These are phyloP conservation scores for Polydrusus pterygomalis DNA, from an alignment of 2,888 invertebrate species.

Conservation along the genomic window DNA sequence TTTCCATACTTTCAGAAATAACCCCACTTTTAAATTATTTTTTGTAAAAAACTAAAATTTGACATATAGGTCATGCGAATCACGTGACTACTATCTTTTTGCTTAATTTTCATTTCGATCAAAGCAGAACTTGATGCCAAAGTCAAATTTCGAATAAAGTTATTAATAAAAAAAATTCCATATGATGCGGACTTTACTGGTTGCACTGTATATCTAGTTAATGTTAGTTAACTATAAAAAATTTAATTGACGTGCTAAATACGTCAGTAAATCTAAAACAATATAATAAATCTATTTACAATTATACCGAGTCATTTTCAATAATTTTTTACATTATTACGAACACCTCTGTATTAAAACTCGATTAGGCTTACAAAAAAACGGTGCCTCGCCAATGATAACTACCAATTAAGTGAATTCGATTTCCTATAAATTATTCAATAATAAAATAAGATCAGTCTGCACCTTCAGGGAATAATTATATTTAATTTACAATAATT, in stretches of 20 bases:
- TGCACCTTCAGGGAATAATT: slow-evolving; percentile 36
- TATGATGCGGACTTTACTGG: too few relatives aligned
- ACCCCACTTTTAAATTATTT: too few relatives aligned
- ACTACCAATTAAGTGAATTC: slow-evolving; percentile 33
- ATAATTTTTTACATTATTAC: slow-evolving; percentile 14
- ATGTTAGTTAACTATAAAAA: neutral
- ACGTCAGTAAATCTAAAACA: neutral
- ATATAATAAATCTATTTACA: neutral
- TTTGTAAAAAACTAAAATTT: too few relatives aligned
- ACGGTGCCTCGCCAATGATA: slow-evolving; percentile 14
- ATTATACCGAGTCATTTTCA: slow-evolving; percentile 1
- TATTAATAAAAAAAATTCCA: too few relatives aligned
- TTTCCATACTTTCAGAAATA: too few relatives aligned
- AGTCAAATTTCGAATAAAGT: too few relatives aligned
- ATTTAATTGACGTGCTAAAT: neutral
- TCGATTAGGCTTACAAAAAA: slow-evolving; percentile 9
- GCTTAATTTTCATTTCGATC: too few relatives aligned
- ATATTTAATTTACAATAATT: slow-evolving; percentile 42
- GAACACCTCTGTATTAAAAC: slow-evolving; percentile 28
- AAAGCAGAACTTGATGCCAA: too few relatives aligned
- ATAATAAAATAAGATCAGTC: slow-evolving; percentile 29
- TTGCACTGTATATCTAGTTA: neutral
- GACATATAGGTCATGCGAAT: too few relatives aligned
- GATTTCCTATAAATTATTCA: slow-evolving; percentile 28
- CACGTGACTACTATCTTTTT: too few relatives aligned